Evolutionary conservation across 2,888 invertebrate species (phyloP), one percentile per base, ranked within the genome.

Genomic region (Drosophila seclusa): DNA sequence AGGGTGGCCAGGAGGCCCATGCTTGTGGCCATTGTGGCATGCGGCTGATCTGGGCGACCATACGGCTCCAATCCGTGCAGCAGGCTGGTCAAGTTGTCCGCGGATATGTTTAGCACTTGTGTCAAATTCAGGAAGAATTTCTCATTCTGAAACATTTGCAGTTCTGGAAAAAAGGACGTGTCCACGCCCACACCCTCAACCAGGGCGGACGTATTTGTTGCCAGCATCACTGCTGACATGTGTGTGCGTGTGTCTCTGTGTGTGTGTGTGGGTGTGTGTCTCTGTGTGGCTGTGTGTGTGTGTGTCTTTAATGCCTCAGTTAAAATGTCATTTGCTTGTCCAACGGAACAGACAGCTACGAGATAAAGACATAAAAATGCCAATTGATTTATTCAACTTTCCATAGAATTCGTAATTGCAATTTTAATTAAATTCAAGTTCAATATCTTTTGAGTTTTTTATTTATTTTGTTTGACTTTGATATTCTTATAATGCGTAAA

Each of bases 1-100:
- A 97, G 95, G 0, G 96, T 87, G 52, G 88, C 80, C 67, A 93
- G 42, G 29, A 93, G 73, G 4, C 90, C 82, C 76, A 91, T 67
- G 34, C 55, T 66, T 8, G 74, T 63, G 45, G 64, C 27, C 73
- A 59, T 65, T 29, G 73, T 61, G 52, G 76, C 48, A 16, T 52
- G 38, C 0, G 90, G 65, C 16, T 68, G 60, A 2, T 67, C 63
- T 54, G 63, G 50, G 18, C 78, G 72, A 57, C 83, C 76, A 72
- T 77, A 59, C 11, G 76, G 54, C 31, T 70, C 77, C n/a, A 86
- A 42, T n/a, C 65, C 73, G 18, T 88, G 75, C 52, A 90, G 72
- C n/a, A 90, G 69, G 55, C 76, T 90, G 31, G 92, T 92, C 18
- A 93, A 76, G 64, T 93, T 93, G 54, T 89, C 90, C 36, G 89